phyloP scores from a whole-genome alignment of 2,797 vertebrate species.

The Cirrhinus mrigala region DNA sequence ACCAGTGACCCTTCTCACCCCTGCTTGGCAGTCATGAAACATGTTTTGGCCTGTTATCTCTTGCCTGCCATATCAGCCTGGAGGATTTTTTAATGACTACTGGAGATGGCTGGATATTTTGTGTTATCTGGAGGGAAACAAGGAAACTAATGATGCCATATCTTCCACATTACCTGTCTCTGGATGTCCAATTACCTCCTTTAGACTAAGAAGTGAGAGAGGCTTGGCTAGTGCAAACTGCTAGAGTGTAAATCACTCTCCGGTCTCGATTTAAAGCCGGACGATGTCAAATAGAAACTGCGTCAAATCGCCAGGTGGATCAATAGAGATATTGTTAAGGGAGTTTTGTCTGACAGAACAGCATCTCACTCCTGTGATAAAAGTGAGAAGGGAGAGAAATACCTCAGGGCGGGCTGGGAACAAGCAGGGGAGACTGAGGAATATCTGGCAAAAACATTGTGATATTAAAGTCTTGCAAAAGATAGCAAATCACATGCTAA shows the following conservation, averaged over 20 bases:
- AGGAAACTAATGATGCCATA: constrained; percentile 49
- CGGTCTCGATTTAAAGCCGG: constrained; percentile 34
- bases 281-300: constrained; percentile 45
- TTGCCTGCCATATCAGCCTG: constrained; percentile 33
- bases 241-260: constrained; percentile 57
- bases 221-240: constrained; percentile 28
- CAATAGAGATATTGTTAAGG: constrained; percentile 63
- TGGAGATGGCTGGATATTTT: constrained; percentile 53
- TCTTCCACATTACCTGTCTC: constrained; percentile 56
- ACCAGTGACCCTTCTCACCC: constrained; percentile 11
- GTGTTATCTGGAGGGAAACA: constrained; percentile 49
- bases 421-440: constrained; percentile 9
- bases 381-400: constrained; percentile 29
- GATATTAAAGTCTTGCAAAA: constrained; percentile 23
- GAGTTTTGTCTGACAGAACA: constrained; percentile 50
- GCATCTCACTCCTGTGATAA: constrained; percentile 47
- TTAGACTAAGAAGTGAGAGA: constrained; percentile 27
- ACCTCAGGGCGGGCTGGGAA: constrained; percentile 20
- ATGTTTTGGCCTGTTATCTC: constrained; percentile 21
- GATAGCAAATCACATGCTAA: constrained; percentile 20
- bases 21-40: not conserved
- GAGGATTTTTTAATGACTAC: constrained; percentile 54
- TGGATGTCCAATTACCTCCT: constrained; percentile 56
- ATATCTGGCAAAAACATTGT: not conserved
- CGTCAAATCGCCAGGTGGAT: constrained; percentile 48